These are phyloP conservation scores for Epizoanthus illoricatus DNA, from an alignment of 92 coral and sea anemone species.

Conservation along the genomic window DNA sequence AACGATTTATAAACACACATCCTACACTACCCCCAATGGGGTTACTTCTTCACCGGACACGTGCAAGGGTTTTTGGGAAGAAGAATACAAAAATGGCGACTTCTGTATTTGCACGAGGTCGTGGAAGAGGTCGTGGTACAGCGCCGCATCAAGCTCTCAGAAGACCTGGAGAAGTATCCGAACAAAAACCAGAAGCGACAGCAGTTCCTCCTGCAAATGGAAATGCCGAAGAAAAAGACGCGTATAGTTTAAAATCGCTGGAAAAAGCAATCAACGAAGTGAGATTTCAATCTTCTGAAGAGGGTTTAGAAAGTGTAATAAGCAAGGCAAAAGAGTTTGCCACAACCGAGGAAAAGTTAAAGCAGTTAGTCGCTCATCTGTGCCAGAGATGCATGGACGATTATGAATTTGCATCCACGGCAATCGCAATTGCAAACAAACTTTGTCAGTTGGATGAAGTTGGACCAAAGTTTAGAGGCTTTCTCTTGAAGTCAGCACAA, in stretches of 20 bases:
- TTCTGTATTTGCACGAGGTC: slow-evolving; percentile 73
- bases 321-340: slow-evolving; percentile 46
- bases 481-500: slow-evolving; percentile 72
- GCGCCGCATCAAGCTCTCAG: slow-evolving; percentile 33
- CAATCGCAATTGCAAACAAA: slow-evolving; percentile 55
- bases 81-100: slow-evolving; percentile 75
- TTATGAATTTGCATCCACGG: slow-evolving; percentile 60
- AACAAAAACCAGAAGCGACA: slow-evolving; percentile 6
- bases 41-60: slow-evolving; percentile 11
- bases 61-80: neutral
- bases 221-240: slow-evolving; percentile 4
- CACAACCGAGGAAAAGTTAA: slow-evolving; percentile 53
- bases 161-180: slow-evolving; percentile 56
- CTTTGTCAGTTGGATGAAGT: slow-evolving; percentile 56
- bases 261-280: slow-evolving; percentile 44
- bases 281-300: slow-evolving; percentile 41
- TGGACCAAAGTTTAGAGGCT: slow-evolving; percentile 69
- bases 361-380: slow-evolving; percentile 61
- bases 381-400: slow-evolving; percentile 60
- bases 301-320: slow-evolving; percentile 29
- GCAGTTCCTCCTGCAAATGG: slow-evolving; percentile 7
- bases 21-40: slow-evolving; percentile 32
- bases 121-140: slow-evolving; percentile 79
- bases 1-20: neutral
- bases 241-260: slow-evolving; percentile 4